Conservation (phyloP, 2,888 invertebrate genomes). For the Pristionchus exspectatus region DNA sequence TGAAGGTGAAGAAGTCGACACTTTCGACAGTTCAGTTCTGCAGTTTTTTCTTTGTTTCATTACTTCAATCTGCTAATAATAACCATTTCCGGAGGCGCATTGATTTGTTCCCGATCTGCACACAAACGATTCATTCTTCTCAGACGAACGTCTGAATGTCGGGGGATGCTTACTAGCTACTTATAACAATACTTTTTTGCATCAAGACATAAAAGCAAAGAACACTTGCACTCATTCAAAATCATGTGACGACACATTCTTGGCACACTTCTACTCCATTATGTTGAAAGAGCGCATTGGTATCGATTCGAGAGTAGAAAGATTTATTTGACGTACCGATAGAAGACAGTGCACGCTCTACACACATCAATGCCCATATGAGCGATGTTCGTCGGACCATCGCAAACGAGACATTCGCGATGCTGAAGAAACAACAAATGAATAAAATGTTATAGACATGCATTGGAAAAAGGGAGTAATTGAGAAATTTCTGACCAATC, state of each 20-base stretch:
- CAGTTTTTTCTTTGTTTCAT: neutral
- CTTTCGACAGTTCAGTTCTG: conserved; percentile 3
- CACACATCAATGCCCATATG: conserved; percentile 18
- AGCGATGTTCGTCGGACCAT: neutral
- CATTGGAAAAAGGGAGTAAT: neutral
- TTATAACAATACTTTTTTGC: neutral
- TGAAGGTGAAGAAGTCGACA: neutral
- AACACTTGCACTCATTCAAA: neutral
- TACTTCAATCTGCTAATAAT: neutral
- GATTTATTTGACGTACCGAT: neutral
- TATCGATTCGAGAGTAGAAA: neutral
- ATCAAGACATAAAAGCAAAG: neutral
- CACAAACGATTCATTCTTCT: neutral
- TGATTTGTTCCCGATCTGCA: neutral
- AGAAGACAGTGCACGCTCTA: conserved; percentile 14
- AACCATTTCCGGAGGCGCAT: neutral
- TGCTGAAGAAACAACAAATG: neutral
- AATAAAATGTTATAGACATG: neutral
- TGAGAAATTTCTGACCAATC: neutral
- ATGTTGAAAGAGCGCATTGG: neutral
- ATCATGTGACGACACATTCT: neutral
- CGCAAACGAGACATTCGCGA: conserved; percentile 2
- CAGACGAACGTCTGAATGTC: neutral
- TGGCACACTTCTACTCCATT: neutral
- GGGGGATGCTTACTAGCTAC: too few species aligned